A percentile compares a stretch with the other conserved stretches of the same genome.
Conservation (phyloP, 2,888 invertebrate genomes). For the Synergus laeviventris region DNA sequence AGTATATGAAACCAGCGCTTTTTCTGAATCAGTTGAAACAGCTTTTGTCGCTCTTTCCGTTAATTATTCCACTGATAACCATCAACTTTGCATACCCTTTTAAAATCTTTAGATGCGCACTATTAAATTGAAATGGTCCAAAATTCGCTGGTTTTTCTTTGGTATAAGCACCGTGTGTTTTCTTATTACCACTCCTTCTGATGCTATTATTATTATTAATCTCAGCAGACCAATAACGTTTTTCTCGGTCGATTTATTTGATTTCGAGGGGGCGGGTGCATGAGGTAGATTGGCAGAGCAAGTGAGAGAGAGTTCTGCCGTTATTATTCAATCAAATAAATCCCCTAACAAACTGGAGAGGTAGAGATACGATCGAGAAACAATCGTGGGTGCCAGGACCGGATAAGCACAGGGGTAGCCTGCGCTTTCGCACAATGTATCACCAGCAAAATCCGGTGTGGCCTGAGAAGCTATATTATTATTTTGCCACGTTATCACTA, state of each 20-base stretch:
- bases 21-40: no score
- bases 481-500: conserved; percentile 67
- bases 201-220: background rate
- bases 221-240: conserved; percentile 11
- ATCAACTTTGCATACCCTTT: no score
- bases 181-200: background rate
- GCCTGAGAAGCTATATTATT: conserved; percentile 60
- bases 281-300: conserved; percentile 13
- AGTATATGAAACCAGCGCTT: no score
- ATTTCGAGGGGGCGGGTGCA: conserved; percentile 6
- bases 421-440: conserved; percentile 48
- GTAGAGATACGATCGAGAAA: conserved; percentile 66
- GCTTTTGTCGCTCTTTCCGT: no score
- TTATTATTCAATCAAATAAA: conserved; percentile 67
- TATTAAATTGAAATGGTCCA: no score
- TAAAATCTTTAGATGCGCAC: no score
- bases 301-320: no score
- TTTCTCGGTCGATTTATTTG: conserved; percentile 21
- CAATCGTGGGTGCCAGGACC: conserved; percentile 52
- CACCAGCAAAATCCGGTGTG: conserved; percentile 47
- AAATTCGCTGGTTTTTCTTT: no score
- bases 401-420: conserved; percentile 46
- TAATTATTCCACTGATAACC: no score
- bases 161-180: background rate
- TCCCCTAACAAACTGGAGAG: conserved; percentile 68